Base-by-base conservation (phyloP, 2,888 invertebrate species). In the Aleiodes leptofemur region DNA sequence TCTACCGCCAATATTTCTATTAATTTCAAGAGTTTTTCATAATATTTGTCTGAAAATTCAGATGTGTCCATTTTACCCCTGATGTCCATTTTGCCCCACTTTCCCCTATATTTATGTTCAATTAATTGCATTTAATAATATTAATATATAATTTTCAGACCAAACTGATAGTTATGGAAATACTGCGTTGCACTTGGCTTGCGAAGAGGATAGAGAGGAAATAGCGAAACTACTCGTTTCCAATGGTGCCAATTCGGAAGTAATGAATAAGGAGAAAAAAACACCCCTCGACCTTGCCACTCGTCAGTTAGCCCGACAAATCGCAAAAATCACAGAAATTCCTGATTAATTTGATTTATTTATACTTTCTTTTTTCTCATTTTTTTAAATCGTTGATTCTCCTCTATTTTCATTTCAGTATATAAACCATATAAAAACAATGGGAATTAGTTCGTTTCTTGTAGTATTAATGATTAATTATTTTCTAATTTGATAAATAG, bases 121-220 rank as follows among this genome's bases (percentile, higher is more conserved):
- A 23, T 23, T 69, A 31, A 9, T 50, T 31, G 8, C 23, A 13
- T 23, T 50, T 13, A 69, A 8, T 70, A 31, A 71, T 55, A 50
- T 53, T 29, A 70, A 14, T 69, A 14, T 23, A 4, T 61, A 23
- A 38, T 68, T 9, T 75, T 78, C 61, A 78, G 91, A 96, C 88
- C 83, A 90, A 31, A 90, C 90, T 82, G 96, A 97, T 89, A 90
- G 90, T 51, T 94, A 94, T 83, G 96, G 96, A 38, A 95, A 94
- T 85, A 94, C 96, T 23, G 92, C 96, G 56, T 89, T 97, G 92
- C 96, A 96, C 90, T 91, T 96, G 78, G 95, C 96, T 3, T 96
- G 96, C 90, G 96, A 96, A 88, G 96, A 96, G 89, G 93, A 94
- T 81, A 91, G 95, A 79, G 91, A 92, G 80, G 92, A 93, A 76